These are phyloP conservation scores for Patella ulyssiponensis DNA, from an alignment of 2,888 invertebrate species.

Conservation along the genomic window DNA sequence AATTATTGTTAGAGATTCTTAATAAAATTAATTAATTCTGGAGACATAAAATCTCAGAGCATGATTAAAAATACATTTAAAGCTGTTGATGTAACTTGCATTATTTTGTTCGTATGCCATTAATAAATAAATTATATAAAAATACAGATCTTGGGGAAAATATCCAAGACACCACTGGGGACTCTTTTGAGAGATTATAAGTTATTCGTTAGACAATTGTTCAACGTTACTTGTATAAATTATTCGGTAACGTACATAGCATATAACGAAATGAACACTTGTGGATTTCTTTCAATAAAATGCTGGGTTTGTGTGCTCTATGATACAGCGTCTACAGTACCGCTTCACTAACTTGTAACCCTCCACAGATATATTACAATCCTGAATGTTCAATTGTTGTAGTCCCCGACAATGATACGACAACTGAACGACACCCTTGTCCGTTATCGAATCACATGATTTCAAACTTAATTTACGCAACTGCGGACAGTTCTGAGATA, in stretches of 20 bases:
- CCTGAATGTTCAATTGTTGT: constrained; percentile 93
- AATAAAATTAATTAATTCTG: too few species aligned
- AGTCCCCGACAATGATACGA: constrained; percentile 91
- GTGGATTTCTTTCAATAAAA: constrained; percentile 75
- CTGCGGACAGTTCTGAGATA: constrained; percentile 85
- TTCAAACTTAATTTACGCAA: constrained; percentile 90
- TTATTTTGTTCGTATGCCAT: too few species aligned
- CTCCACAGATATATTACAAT: constrained; percentile 89
- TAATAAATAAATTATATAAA: too few species aligned
- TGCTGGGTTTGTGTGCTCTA: constrained; percentile 95
- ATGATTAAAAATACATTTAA: too few species aligned
- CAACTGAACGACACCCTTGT: constrained; percentile 88
- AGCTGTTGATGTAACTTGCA: too few species aligned
- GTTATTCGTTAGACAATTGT: too few species aligned
- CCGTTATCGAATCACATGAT: constrained; percentile 92
- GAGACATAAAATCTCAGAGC: too few species aligned
- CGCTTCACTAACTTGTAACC: constrained; percentile 93
- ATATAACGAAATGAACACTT: background rate
- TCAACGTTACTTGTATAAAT: background rate
- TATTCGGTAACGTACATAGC: background rate
- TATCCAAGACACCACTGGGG: background rate
- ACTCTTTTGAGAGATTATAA: background rate
- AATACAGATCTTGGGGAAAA: too few species aligned
- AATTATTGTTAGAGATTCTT: too few species aligned
- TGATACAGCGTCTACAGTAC: constrained; percentile 92